These are phyloP conservation scores for Sclerurus mexicanus DNA, from an alignment of 2,113 vertebrate genomes.

Conservation along the genomic window DNA sequence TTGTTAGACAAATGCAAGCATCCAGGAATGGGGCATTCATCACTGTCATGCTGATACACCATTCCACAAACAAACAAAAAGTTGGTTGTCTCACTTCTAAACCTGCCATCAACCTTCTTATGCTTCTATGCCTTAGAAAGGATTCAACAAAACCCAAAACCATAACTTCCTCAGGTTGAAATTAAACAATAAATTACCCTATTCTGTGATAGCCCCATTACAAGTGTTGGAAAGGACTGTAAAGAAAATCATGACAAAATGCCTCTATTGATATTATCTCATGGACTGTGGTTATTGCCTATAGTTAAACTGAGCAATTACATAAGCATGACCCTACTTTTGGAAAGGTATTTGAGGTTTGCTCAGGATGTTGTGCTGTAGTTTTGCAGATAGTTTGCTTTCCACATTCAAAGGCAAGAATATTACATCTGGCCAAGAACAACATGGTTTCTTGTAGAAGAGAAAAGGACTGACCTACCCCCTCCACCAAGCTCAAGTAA, in stretches of 20 bases:
- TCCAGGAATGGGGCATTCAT: background rate
- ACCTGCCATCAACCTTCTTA: background rate
- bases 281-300: background rate
- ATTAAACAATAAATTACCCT: rapidly evolving
- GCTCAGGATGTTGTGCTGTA: background rate
- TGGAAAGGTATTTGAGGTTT: background rate
- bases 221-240: background rate
- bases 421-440: background rate
- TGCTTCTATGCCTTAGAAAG: background rate
- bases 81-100: background rate
- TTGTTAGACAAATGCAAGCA: background rate
- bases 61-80: background rate
- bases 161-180: background rate
- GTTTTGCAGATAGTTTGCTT: background rate
- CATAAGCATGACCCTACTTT: background rate
- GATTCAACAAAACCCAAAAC: background rate
- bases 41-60: background rate
- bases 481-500: background rate
- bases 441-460: background rate
- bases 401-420: background rate
- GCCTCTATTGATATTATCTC: background rate
- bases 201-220: background rate
- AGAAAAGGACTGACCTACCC: background rate
- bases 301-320: background rate
- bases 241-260: background rate